Base-by-base conservation (phyloP, 2,113 vertebrate genomes). In the Oreochromis niloticus region DNA sequence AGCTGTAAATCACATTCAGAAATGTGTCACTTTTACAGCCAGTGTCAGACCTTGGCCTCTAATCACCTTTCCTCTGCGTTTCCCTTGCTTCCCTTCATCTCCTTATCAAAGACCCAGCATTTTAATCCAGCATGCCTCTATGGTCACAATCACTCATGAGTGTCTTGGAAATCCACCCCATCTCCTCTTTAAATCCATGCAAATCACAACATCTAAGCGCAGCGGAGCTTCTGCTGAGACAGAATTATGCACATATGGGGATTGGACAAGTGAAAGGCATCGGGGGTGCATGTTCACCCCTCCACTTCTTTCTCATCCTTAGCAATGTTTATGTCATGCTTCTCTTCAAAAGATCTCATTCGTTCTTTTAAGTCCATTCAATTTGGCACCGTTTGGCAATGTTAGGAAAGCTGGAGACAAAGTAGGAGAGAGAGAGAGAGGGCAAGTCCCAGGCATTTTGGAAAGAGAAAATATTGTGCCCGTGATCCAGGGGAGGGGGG, bases 161-260 rank as follows among this genome's bases (percentile, higher is more conserved):
- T 94, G 94, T 96, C 95, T 84, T 90, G 90, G 88, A 94, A 95
- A 95, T 95, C 94, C 95, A 95, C 82, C 90, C 87, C 83, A 88
- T 92, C 91, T 92, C 81, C 63, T 73, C 90, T 94, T 94, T 92
- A 96, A 95, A 96, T 95, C 92, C 91, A 95, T 96, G 95, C 92
- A 96, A 94, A 96, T 94, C 94, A 89, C 87, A 90, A 92, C 94
- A 94, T 95, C 95, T 95, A 93, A 95, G 90, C 90, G 93, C 93
- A 94, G 92, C 75, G 68, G 89, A 91, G 91, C 89, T 92, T 93
- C 92, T 59, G 94, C 92, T 85, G 94, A 93, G 89, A 92, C 92
- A 88, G 83, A 94, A 93, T 93, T 94, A 94, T 95, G 92, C 90
- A 94, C 90, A 93, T 90, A 82, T 63, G 75, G 89, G 87, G 89